A percentile compares a stretch with the other conserved stretches of the same genome.
phyloP scores from a whole-genome alignment of 2,888 invertebrate species.

The Eurytoma adleriae region DNA sequence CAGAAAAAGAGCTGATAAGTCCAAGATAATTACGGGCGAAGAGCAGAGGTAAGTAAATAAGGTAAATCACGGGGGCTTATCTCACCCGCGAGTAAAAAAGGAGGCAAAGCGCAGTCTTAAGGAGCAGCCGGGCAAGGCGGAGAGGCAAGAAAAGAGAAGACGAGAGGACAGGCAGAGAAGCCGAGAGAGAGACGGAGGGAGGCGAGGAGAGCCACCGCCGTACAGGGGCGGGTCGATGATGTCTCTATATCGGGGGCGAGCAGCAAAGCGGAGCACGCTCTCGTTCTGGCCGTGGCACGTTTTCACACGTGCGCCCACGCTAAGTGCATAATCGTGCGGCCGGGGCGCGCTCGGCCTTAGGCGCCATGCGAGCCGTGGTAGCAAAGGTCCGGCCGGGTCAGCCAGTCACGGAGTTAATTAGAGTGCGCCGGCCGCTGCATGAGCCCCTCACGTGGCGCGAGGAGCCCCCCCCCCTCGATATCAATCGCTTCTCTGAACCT shows the following conservation, averaged over 20 bases:
- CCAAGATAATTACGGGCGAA: too few relatives aligned
- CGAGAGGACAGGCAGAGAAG: neutral
- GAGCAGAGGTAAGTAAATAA: too few relatives aligned
- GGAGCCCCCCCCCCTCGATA: slow-evolving; percentile 68
- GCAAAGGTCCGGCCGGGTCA: slow-evolving; percentile 70
- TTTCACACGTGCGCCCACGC: slow-evolving; percentile 63
- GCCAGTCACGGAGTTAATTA: slow-evolving; percentile 76
- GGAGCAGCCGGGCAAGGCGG: too few relatives aligned
- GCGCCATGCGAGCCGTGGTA: slow-evolving; percentile 61
- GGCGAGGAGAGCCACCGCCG: neutral
- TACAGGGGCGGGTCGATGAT: slow-evolving; percentile 65
- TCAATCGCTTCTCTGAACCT: slow-evolving; percentile 70
- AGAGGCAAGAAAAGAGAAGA: neutral
- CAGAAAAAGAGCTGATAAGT: too few relatives aligned
- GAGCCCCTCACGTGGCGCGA: slow-evolving; percentile 69
- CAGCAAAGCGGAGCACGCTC: slow-evolving; percentile 60
- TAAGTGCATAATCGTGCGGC: slow-evolving; percentile 49
- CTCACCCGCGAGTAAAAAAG: slow-evolving; percentile 27
- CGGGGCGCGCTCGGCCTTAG: neutral
- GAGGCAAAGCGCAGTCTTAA: too few relatives aligned
- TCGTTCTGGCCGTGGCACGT: slow-evolving; percentile 58
- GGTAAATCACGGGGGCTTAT: neutral
- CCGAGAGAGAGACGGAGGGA: neutral
- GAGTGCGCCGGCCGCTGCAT: slow-evolving; percentile 67
- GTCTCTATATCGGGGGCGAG: slow-evolving; percentile 70